These are phyloP conservation scores for Resseliella maxima DNA, from an alignment of 2,888 invertebrate genomes.

Conservation along the genomic window DNA sequence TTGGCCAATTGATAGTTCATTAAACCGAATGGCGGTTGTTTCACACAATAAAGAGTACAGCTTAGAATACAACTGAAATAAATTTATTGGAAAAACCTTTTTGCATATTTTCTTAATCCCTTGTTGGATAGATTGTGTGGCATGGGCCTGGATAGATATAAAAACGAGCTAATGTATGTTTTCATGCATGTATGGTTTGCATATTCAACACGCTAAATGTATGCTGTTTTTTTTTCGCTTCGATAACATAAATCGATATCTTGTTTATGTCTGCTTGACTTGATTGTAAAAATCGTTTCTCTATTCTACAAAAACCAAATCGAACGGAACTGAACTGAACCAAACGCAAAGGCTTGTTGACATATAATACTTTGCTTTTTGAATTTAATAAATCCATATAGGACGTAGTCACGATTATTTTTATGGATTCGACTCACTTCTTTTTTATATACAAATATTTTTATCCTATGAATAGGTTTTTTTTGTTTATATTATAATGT, in stretches of 20 bases:
- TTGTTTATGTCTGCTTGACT: slow-evolving; percentile 48
- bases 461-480: neutral
- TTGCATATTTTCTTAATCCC: slow-evolving; percentile 41
- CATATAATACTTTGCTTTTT: slow-evolving; percentile 28
- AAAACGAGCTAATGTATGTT: neutral
- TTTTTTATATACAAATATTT: neutral
- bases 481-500: neutral
- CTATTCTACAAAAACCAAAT: neutral
- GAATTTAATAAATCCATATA: neutral
- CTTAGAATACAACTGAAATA: neutral
- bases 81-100: slow-evolving; percentile 44
- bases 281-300: neutral
- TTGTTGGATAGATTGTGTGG: neutral
- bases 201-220: neutral
- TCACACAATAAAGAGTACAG: neutral
- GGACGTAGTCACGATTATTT: neutral
- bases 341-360: neutral
- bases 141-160: slow-evolving; percentile 11
- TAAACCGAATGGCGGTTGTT: slow-evolving; percentile 17
- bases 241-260: slow-evolving; percentile 25
- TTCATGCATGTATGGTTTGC: neutral
- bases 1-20: slow-evolving; percentile 46
- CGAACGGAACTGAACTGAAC: neutral
- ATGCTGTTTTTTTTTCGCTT: slow-evolving; percentile 20
- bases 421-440: neutral